Evolutionary conservation across 2,888 invertebrate species (phyloP), one percentile per base, ranked within the genome.

Genomic region (Tetramorium bicarinatum): DNA sequence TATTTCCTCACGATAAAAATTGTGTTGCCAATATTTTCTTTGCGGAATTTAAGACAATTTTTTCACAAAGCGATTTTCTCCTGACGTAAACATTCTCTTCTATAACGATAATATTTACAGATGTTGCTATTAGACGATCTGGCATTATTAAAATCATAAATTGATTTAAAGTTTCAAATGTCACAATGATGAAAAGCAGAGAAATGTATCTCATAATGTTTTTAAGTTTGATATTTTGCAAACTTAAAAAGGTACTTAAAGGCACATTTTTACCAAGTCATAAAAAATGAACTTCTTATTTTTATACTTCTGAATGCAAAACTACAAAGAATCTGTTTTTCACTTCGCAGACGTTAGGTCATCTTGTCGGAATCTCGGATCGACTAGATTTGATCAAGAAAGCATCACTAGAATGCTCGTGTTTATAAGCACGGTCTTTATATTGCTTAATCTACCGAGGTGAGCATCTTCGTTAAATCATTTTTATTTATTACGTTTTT

Each of bases 281-380:
- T 13, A 21, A 56, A 25, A 25, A 72, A 41, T 44, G 44, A 44
- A 25, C 18, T 62, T 62, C 13, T 62, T 49, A 29, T 6, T 62
- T 21, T 21, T 62, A 44, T 34, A 3, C 6, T 9, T 34, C 3
- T 49, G 29, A 13, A 25, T 4, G 18, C 18, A 52, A 38, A 41
- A n/a, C 25, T 52, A 29, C 8, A 41, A 41, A 41, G n/a, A 41
- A 66, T 29, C 15, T 25, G 11, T 77, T 66, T 64, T 77, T 25
- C n/a, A 54, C 25, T 86, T 94, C 93, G 13, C 93, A 96, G 96
- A 95, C 89, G 92, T 95, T 38, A 94, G 95, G 84, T 94, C 95
- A 4, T 95, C 95, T 0, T 95, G 95, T 41, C 93, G 95, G 82
- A 96, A 95, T 89, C 93, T 95, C 44, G 94, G 95, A 18, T 95